These are phyloP conservation scores for Stegana nigrithorax DNA, from an alignment of 2,888 invertebrate species.

Conservation along the genomic window DNA sequence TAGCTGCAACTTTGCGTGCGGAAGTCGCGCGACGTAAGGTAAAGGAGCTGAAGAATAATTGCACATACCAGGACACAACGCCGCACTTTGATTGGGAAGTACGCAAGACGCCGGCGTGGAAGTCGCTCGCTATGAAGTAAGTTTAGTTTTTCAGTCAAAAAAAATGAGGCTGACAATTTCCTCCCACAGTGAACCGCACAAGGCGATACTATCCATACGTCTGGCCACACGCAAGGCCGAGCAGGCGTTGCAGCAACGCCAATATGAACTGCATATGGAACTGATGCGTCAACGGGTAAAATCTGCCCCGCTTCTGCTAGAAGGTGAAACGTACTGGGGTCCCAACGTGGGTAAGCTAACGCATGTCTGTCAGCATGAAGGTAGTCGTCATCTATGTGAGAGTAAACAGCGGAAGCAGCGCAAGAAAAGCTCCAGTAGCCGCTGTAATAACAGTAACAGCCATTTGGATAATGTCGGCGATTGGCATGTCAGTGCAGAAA, in stretches of 20 bases:
- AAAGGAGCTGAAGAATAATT: conserved; percentile 58
- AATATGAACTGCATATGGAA: conserved; percentile 66
- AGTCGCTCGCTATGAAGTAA: conserved; percentile 64
- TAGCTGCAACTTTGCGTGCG: conserved; percentile 66
- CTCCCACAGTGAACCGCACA: conserved; percentile 61
- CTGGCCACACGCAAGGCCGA: conserved; percentile 67
- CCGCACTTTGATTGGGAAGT: conserved; percentile 67
- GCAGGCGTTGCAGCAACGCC: conserved; percentile 63
- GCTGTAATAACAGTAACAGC: conserved; percentile 18
- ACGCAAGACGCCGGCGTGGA: conserved; percentile 68
- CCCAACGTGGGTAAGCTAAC: conserved; percentile 63
- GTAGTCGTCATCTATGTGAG: conserved; percentile 52
- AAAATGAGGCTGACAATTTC: neutral
- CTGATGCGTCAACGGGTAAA: conserved; percentile 67
- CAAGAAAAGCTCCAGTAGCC: conserved; percentile 38
- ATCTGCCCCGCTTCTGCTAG: conserved; percentile 65
- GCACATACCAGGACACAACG: conserved; percentile 53
- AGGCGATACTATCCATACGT: conserved; percentile 62
- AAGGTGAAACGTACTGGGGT: conserved; percentile 64
- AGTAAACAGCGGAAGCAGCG: conserved; percentile 40
- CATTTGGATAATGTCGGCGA: conserved; percentile 24
- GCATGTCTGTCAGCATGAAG: conserved; percentile 61
- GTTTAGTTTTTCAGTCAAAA: conserved; percentile 13
- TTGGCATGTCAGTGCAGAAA: conserved; percentile 6
- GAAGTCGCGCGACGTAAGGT: conserved; percentile 64